Conservation (phyloP, 2,113 vertebrate genomes). For the Castor canadensis region DNA sequence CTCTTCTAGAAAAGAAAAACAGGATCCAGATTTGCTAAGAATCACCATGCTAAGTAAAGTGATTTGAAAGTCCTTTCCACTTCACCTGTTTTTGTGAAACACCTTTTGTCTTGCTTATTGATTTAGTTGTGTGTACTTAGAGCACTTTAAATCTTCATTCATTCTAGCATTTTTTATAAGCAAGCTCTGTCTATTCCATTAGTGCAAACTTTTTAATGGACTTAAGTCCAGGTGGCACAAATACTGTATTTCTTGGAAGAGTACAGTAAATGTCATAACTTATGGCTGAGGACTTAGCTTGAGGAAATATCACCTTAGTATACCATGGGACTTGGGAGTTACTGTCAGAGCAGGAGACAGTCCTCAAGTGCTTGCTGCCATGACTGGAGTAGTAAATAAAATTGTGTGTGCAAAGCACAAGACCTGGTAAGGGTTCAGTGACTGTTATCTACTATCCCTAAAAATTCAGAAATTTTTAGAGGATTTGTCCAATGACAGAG, state of each 20-base stretch:
- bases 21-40: neutral
- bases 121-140: neutral
- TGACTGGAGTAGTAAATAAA: neutral
- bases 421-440: neutral
- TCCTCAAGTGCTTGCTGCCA: neutral
- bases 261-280: neutral
- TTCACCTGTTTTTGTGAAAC: neutral
- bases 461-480: neutral
- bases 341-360: neutral
- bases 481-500: neutral
- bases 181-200: neutral
- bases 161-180: neutral
- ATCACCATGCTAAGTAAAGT: neutral
- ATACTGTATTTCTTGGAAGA: neutral
- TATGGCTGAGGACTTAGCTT: neutral
- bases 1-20: neutral
- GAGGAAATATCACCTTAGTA: neutral
- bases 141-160: neutral
- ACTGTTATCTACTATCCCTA: neutral
- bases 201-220: slow-evolving; percentile 5
- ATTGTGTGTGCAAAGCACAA: neutral
- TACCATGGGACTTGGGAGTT: too few relatives aligned
- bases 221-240: neutral
- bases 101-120: neutral
- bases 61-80: neutral